Evolutionary conservation across 2,113 vertebrate species (phyloP).

Genomic region (Eleginops maclovinus): DNA sequence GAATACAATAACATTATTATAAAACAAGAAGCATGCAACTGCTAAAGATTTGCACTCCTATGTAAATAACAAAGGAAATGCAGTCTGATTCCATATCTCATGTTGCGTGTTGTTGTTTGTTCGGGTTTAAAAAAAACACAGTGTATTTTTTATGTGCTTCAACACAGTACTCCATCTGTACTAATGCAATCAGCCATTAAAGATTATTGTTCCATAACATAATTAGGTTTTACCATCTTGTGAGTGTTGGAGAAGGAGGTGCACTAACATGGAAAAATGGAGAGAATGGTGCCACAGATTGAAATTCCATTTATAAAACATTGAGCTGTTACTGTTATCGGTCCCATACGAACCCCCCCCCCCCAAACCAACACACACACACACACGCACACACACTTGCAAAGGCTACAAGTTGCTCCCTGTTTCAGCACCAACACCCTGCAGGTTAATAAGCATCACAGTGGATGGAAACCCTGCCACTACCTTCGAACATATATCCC

Average conservation of each 20-base stretch:
- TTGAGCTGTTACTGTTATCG: constrained; percentile 54
- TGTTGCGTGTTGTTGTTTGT: not conserved
- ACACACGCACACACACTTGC: not conserved
- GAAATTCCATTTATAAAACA: constrained; percentile 54
- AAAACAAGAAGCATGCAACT: not conserved
- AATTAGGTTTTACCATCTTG: constrained; percentile 68
- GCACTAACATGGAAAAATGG: constrained; percentile 13
- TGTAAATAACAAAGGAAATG: not conserved
- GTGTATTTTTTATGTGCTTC: constrained; percentile 17
- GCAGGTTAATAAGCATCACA: constrained; percentile 57
- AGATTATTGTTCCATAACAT: constrained; percentile 59
- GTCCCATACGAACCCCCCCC: constrained; percentile 25
- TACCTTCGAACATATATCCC: constrained; percentile 49
- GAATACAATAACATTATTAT: constrained; percentile 1
- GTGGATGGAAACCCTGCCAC: constrained; percentile 50
- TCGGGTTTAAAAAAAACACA: constrained; percentile 17
- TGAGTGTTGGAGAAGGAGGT: constrained; percentile 40
- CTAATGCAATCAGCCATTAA: constrained; percentile 59
- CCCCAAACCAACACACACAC: no score
- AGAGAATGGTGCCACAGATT: constrained; percentile 29
- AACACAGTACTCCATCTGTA: constrained; percentile 52
- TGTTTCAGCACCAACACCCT: constrained; percentile 59
- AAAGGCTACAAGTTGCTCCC: constrained; percentile 46
- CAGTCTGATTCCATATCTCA: not conserved
- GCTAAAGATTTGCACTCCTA: not conserved